These are phyloP conservation scores for Scaptodrosophila lebanonensis DNA, from an alignment of 1,140 invertebrate species.

Conservation along the genomic window DNA sequence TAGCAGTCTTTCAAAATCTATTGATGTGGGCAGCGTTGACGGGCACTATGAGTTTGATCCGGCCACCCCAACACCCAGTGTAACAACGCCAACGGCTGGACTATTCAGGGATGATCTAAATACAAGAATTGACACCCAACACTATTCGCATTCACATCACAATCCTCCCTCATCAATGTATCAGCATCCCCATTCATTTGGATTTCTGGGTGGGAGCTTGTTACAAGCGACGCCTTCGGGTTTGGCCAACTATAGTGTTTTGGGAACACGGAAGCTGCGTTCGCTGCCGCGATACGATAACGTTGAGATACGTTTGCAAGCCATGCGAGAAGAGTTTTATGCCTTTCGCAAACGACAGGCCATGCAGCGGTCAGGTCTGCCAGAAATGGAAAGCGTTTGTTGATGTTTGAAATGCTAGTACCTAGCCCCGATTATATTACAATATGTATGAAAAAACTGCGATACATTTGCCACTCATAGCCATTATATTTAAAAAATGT, in stretches of 20 bases:
- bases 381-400: constrained; percentile 87
- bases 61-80: constrained; percentile 84
- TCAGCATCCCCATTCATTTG: constrained; percentile 37
- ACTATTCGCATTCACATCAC: constrained; percentile 26
- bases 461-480: too few relatives aligned
- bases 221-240: constrained; percentile 74
- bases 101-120: constrained; percentile 78
- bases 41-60: constrained; percentile 96
- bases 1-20: constrained; percentile 77
- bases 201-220: constrained; percentile 65
- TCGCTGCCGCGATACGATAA: constrained; percentile 83
- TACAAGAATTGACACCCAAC: constrained; percentile 66
- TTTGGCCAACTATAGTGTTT: constrained; percentile 61
- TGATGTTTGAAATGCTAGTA: constrained; percentile 75
- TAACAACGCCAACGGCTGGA: constrained; percentile 79
- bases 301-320: constrained; percentile 92
- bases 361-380: constrained; percentile 80
- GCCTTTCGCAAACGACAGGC: constrained; percentile 93
- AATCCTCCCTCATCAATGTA: constrained; percentile 6
- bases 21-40: constrained; percentile 92
- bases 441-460: too few relatives aligned
- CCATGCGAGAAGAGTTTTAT: constrained; percentile 97
- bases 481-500: too few relatives aligned
- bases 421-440: too few relatives aligned
- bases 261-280: constrained; percentile 28